phyloP scores from a whole-genome alignment of 2,797 vertebrate species.

The Phoebastria nigripes region DNA sequence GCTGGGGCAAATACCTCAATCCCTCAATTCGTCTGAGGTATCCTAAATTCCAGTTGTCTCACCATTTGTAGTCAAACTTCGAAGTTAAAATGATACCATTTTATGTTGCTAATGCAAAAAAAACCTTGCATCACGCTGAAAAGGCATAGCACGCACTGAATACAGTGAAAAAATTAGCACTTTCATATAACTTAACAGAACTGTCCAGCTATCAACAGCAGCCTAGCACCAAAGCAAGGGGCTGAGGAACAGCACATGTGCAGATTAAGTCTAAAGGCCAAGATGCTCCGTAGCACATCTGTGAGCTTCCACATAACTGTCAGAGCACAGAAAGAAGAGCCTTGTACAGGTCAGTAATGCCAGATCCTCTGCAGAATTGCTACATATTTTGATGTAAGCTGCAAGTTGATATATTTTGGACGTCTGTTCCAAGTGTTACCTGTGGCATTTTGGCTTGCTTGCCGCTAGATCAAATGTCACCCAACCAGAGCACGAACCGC shows the following conservation, averaged over 20 bases:
- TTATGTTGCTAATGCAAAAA: not conserved
- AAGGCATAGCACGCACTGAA: not conserved
- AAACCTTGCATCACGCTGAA: not conserved
- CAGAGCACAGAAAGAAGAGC: not conserved
- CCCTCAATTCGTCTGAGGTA: not conserved
- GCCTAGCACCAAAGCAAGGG: not conserved
- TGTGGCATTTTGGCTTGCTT: slow-evolving; percentile 45
- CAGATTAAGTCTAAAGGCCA: not conserved
- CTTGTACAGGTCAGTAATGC: not conserved
- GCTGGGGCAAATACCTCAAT: not conserved
- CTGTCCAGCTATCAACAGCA: not conserved
- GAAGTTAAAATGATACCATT: not conserved
- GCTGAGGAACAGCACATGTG: not conserved
- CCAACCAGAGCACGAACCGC: not conserved
- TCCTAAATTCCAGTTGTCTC: not conserved
- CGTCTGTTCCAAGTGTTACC: not conserved
- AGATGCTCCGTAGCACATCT: not conserved
- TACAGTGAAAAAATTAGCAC: not conserved
- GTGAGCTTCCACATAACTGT: not conserved
- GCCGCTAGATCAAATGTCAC: slow-evolving; percentile 30
- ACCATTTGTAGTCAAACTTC: not conserved
- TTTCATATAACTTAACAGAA: not conserved
- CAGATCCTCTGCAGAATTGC: not conserved
- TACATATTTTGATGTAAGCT: not conserved
- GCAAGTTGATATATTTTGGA: not conserved